Evolutionary conservation across 1,140 invertebrate genomes (phyloP).

Genomic region (Microplitis mediator): DNA sequence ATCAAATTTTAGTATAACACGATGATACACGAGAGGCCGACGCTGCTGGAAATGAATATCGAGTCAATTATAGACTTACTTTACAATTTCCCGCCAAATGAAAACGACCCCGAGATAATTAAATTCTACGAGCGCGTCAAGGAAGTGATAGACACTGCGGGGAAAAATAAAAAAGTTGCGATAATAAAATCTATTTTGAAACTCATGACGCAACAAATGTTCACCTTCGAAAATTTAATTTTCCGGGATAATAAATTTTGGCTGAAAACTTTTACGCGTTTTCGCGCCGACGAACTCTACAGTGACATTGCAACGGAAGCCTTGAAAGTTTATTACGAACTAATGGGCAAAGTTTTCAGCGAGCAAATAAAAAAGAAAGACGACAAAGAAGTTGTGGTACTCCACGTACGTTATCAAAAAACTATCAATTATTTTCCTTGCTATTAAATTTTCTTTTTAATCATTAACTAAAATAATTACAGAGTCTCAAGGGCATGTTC

Average conservation of each 20-base stretch:
- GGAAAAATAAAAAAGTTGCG: slow-evolving; percentile 15
- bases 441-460: not conserved
- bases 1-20: slow-evolving; percentile 24
- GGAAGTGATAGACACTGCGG: slow-evolving; percentile 13
- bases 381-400: slow-evolving; percentile 28
- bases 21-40: not conserved
- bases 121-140: slow-evolving; percentile 33
- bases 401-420: slow-evolving; percentile 42
- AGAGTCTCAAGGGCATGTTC: slow-evolving; percentile 39
- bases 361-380: slow-evolving; percentile 28
- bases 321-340: slow-evolving; percentile 48
- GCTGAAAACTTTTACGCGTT: slow-evolving; percentile 37
- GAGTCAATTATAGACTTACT: slow-evolving; percentile 40
- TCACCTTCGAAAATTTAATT: slow-evolving; percentile 39
- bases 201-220: slow-evolving; percentile 39
- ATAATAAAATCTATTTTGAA: slow-evolving; percentile 35
- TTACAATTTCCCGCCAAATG: slow-evolving; percentile 27
- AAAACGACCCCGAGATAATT: slow-evolving; percentile 6
- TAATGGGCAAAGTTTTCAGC: slow-evolving; percentile 41
- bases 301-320: slow-evolving; percentile 38
- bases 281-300: slow-evolving; percentile 27
- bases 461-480: slow-evolving; percentile 24
- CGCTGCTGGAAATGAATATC: slow-evolving; percentile 38
- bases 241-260: slow-evolving; percentile 48
- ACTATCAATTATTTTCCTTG: not conserved